Evolutionary conservation across 2,113 vertebrate genomes (phyloP).

Genomic region (Aegithalos caudatus): DNA sequence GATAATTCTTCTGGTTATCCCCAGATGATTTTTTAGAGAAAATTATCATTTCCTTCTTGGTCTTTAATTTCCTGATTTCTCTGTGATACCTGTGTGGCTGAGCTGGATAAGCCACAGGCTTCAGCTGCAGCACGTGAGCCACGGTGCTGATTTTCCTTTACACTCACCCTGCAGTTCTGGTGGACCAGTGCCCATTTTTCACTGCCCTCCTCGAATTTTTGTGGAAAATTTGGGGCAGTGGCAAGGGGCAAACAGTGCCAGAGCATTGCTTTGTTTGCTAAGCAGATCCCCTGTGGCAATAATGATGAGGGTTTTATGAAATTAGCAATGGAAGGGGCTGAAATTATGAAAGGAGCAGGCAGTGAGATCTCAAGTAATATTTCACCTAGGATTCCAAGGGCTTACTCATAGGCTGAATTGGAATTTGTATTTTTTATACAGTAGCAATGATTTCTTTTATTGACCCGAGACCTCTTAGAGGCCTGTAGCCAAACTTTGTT

Average conservation of each 20-base stretch:
- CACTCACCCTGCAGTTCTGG: not conserved
- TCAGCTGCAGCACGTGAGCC: not conserved
- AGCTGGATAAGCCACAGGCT: not conserved
- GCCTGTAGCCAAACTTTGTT: not conserved
- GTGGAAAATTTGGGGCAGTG: not conserved
- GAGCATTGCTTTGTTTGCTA: not conserved
- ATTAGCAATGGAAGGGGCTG: not conserved
- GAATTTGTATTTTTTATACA: not conserved
- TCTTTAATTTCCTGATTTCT: not conserved
- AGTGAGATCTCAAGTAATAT: not conserved
- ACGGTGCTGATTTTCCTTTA: not conserved
- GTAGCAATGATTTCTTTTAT: not conserved
- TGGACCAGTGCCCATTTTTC: not conserved
- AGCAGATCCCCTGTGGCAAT: not conserved
- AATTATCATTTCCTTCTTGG: not conserved
- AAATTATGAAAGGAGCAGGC: not conserved
- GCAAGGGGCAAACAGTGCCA: not conserved
- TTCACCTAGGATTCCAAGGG: not conserved
- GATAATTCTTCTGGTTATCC: not conserved
- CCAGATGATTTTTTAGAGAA: not conserved
- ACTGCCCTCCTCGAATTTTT: not conserved
- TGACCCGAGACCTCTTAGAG: fast-evolving
- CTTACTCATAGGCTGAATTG: not conserved
- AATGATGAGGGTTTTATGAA: not conserved
- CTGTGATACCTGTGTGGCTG: not conserved